Percentiles rank a stretch among this genome's conserved stretches.
Conservation (phyloP, 1,140 invertebrate species). For the Varroa destructor region DNA sequence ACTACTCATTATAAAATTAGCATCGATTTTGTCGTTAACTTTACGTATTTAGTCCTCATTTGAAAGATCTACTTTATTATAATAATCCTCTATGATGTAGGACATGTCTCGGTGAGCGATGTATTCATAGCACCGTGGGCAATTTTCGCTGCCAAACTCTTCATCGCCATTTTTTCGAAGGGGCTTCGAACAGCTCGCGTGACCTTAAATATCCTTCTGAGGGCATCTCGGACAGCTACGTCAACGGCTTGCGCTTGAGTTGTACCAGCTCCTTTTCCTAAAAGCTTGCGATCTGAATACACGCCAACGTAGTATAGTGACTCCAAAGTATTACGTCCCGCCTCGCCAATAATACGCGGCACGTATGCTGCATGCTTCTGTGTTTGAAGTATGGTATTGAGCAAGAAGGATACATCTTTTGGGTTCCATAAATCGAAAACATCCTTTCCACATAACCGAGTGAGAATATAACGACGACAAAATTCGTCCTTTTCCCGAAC, state of each 20-base stretch:
- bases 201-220: neutral
- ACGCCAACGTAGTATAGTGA: conserved; percentile 3
- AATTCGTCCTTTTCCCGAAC: neutral
- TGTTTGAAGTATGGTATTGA: neutral
- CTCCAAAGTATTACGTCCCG: conserved; percentile 10
- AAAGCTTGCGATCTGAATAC: conserved; percentile 4
- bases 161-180: conserved; percentile 8
- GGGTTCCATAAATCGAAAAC: conserved; percentile 14
- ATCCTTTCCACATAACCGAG: neutral
- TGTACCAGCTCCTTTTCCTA: conserved; percentile 2
- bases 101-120: neutral
- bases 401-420: neutral
- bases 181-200: neutral
- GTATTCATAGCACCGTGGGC: neutral
- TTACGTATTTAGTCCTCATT: neutral
- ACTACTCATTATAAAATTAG: neutral
- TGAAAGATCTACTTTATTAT: neutral
- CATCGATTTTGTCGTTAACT: neutral
- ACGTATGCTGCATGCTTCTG: neutral
- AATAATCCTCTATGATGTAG: neutral
- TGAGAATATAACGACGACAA: conserved; percentile 8
- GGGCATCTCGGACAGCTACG: conserved; percentile 4
- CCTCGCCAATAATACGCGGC: conserved; percentile 3
- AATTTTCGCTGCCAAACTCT: neutral
- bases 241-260: conserved; percentile 7